Percentiles rank a stretch among this genome's conserved stretches.
phyloP scores from a whole-genome alignment of 2,888 invertebrate genomes.

The Hedya salicella region DNA sequence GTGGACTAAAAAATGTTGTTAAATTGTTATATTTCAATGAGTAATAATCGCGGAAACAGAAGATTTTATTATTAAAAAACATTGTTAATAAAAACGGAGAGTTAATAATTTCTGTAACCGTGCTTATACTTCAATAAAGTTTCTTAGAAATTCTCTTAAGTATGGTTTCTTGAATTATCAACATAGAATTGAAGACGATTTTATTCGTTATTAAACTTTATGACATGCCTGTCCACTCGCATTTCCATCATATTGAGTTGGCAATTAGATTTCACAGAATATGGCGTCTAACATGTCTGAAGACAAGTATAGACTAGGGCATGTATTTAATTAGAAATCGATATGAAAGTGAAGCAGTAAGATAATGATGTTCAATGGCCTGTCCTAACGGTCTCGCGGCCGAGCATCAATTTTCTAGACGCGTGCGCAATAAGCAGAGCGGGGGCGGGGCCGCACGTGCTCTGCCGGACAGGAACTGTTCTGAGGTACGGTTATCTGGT shows the following conservation, averaged over 20 bases:
- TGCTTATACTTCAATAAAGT: too few species aligned
- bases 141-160: too few species aligned
- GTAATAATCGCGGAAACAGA: too few species aligned
- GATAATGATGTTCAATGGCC: constrained; percentile 36
- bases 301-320: constrained; percentile 2
- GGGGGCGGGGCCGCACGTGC: constrained; percentile 34
- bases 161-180: too few species aligned
- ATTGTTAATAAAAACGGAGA: too few species aligned
- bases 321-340: constrained; percentile 24
- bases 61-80: too few species aligned
- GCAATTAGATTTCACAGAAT: background rate
- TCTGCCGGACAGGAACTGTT: constrained; percentile 29
- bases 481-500: constrained; percentile 28
- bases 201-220: background rate
- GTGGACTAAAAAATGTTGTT: too few species aligned
- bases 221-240: background rate
- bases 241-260: background rate
- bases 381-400: constrained; percentile 37
- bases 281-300: background rate
- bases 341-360: constrained; percentile 36
- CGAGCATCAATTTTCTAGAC: constrained; percentile 41
- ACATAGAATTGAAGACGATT: background rate
- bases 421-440: constrained; percentile 41
- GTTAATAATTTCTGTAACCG: too few species aligned
- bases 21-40: too few species aligned